Evolutionary conservation across 2,113 vertebrate species (phyloP).

Genomic region (Zosterops borbonicus): DNA sequence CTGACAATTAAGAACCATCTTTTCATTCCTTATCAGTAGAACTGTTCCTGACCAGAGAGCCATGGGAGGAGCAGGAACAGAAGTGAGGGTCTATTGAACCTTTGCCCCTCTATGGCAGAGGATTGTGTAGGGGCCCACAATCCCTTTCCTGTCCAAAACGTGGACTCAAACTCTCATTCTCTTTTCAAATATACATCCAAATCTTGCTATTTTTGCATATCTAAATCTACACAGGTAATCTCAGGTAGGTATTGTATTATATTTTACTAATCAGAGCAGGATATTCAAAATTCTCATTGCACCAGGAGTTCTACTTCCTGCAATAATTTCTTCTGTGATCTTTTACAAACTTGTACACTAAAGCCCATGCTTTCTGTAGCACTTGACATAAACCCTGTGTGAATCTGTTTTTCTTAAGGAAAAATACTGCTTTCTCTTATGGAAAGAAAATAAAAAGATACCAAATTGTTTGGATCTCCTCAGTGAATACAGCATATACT

Average conservation of each 20-base stretch:
- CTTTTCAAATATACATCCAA: not conserved
- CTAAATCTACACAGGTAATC: not conserved
- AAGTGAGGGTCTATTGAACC: not conserved
- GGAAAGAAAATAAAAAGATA: constrained; percentile 10
- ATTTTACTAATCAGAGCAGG: not conserved
- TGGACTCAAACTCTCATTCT: not conserved
- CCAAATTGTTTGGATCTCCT: not conserved
- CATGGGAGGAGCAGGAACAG: not conserved
- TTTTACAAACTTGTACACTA: not conserved
- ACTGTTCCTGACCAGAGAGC: not conserved
- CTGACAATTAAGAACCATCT: not conserved
- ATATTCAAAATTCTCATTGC: not conserved
- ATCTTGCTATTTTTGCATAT: not conserved
- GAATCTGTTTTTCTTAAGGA: constrained; percentile 34
- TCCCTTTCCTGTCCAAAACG: not conserved
- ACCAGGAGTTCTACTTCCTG: not conserved
- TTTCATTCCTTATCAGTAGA: not conserved
- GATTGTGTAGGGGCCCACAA: fast-evolving
- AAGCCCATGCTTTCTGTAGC: not conserved
- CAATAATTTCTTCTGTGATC: not conserved
- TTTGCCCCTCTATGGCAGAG: not conserved
- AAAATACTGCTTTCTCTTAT: constrained; percentile 13
- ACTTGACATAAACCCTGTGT: not conserved
- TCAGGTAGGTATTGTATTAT: not conserved
- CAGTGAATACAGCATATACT: not conserved